A percentile compares a stretch with the other conserved stretches of the same genome.
phyloP scores from a whole-genome alignment of 2,888 invertebrate species.

The Andrena fulva region DNA sequence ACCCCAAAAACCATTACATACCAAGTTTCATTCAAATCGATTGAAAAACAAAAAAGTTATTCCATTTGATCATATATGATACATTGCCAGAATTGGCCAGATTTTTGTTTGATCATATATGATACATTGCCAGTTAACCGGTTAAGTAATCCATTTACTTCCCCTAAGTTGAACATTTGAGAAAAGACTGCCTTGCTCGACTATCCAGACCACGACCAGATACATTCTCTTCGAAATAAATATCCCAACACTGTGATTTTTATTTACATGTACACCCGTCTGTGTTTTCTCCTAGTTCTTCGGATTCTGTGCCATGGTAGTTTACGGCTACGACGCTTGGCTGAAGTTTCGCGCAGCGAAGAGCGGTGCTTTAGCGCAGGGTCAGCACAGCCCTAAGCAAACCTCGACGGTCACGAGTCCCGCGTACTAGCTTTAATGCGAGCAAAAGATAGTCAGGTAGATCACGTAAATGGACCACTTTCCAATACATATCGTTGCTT shows the following conservation, averaged over 20 bases:
- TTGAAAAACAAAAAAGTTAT: too few species aligned
- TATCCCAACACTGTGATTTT: conserved; percentile 5
- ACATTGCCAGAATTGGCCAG: too few species aligned
- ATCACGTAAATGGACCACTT: conserved; percentile 40
- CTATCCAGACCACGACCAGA: background rate
- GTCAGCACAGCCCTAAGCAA: conserved; percentile 88
- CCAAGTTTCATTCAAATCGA: too few species aligned
- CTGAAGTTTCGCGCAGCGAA: conserved; percentile 90
- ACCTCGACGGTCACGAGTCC: conserved; percentile 86
- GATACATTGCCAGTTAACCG: too few species aligned
- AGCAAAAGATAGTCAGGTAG: background rate
- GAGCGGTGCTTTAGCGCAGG: conserved; percentile 90
- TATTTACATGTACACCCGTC: conserved; percentile 48
- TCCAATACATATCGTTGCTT: conserved; percentile 55
- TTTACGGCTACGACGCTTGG: conserved; percentile 92
- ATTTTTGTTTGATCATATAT: too few species aligned
- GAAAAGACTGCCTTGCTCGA: background rate
- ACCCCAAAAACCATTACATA: too few species aligned
- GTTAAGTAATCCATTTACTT: background rate
- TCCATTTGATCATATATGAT: too few species aligned
- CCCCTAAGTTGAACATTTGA: background rate
- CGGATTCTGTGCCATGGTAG: conserved; percentile 92
- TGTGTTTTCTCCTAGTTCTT: conserved; percentile 89
- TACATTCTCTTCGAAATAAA: background rate
- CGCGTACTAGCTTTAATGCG: conserved; percentile 81